Evolutionary conservation across 2,888 invertebrate species (phyloP), one percentile per base, ranked within the genome.

Genomic region (Acanthacorydalis orientalis): DNA sequence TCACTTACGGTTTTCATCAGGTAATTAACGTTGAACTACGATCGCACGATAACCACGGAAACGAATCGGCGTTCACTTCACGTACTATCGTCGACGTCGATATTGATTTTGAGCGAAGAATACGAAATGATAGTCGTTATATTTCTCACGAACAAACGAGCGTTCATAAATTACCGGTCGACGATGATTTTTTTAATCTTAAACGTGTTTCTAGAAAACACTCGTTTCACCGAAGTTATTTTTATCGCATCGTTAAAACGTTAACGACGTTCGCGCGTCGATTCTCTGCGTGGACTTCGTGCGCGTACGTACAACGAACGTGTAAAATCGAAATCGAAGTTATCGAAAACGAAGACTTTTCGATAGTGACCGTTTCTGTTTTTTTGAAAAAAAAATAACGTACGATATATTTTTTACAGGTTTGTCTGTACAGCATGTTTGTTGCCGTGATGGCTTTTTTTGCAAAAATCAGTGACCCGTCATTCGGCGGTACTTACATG

Each of bases 401-500:
- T 12, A 4, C 12, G 12, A 2, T 37, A 32, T 48, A 51, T 48
- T 54, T 52, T 51, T 69, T 72, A 44, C 67, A 96, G 87, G 78
- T 96, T 31, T 83, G 90, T 56, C 73, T 91, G 0, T 95, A 95
- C 67, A 83, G 89, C 59, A 96, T 97, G 92, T 98, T 93, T 66
- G 96, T 98, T 6, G 83, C 96, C 0, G 78, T 85, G 50, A 97
- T 98, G 95, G 90, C 95, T 9, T 98, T 98, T 70, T 92, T 91
- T 66, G 97, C 97, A 0, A 86, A 89, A 67, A 81, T 98, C 44
- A 95, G 95, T 51, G 98, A 99, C 64, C 93, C 96, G 0, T 74
- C 83, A 0, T 91, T 97, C 0, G 98, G 98, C 2, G 96, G 98
- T 6, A 98, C 98, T 0, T 98, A 99, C 64, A 98, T 98, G 98